Conservation (phyloP, 2,888 invertebrate genomes). For the Caenorhabditis doughertyi region DNA sequence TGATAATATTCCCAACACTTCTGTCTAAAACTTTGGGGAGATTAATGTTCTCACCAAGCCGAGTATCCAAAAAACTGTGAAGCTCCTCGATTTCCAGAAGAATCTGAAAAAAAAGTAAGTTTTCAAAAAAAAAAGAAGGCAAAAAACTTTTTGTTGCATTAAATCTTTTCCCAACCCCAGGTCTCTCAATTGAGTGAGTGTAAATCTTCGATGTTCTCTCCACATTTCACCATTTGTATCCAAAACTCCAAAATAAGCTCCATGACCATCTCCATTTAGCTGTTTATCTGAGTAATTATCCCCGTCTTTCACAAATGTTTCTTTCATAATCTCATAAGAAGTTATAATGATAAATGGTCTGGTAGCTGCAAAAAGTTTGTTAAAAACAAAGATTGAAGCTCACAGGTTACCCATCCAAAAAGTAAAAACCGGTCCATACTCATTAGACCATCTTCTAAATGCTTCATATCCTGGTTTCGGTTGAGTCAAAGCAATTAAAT, state of each 20-base stretch:
- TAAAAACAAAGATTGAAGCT: not conserved
- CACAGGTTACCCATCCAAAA: constrained; percentile 42
- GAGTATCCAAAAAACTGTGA: constrained; percentile 5
- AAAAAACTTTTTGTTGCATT: constrained; percentile 38
- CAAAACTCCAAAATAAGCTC: constrained; percentile 18
- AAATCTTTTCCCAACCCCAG: constrained; percentile 39
- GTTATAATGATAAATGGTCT: constrained; percentile 33
- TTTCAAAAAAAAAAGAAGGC: no score
- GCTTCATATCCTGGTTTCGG: constrained; percentile 34
- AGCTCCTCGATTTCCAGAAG: constrained; percentile 46
- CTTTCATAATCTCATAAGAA: constrained; percentile 53
- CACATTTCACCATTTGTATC: constrained; percentile 41
- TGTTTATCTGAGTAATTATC: constrained; percentile 44
- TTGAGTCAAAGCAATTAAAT: not conserved
- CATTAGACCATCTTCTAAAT: constrained; percentile 6
- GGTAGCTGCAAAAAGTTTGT: constrained; percentile 9
- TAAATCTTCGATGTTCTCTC: constrained; percentile 48
- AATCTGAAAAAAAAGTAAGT: no score
- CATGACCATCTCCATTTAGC: not conserved
- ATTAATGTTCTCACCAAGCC: constrained; percentile 19
- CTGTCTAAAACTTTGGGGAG: constrained; percentile 29
- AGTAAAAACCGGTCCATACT: constrained; percentile 28
- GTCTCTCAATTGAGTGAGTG: constrained; percentile 34
- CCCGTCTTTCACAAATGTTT: constrained; percentile 61
- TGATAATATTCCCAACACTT: constrained; percentile 60